Evolutionary conservation across 2,888 invertebrate species (phyloP), one percentile per base, ranked within the genome.

Genomic region (Lochmaea capreae): DNA sequence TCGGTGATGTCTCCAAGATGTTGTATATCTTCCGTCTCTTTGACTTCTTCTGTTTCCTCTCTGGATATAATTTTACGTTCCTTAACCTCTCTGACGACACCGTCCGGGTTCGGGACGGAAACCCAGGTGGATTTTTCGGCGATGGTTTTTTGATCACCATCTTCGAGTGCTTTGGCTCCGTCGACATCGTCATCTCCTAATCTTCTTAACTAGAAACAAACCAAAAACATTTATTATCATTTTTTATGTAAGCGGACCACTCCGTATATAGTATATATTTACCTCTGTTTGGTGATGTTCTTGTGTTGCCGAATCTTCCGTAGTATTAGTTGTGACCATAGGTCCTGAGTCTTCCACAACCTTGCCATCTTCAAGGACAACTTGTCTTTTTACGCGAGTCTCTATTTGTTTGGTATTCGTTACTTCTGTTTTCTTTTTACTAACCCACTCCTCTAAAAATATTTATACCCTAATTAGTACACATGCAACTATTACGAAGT

Each of bases 331-430:
- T 80, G 95, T 95, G 84, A 97, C 94, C 87, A 95, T 92, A 5
- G 97, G 97, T 12, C 97, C 97, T 4, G 95, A 93, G 88, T 97
- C 97, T 81, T 93, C 94, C 76, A 97, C 93, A 75, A 97, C 94
- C 84, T 95, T 93, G 46, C 97, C 97, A 89, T 97, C 96, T 89
- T 97, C 96, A 79, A 96, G 89, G 77, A 96, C 92, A 76, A 97
- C 91, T 88, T 97, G 95, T 59, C 97, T 90, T 87, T 97, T 95
- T 58, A 97, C 95, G 79, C 96, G 89, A 59, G 96, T 97, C 84
- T 96, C 96, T 82, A 97, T 96, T 89, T 96, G 96, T 79, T 95
- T 92, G 73, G 95, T 96, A 78, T 96, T 96, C 80, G 94, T 94
- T 84, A 96, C 92, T 88, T 96, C 96, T 82, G 94, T 94, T 88